Evolutionary conservation across 2,113 vertebrate species (phyloP).

Genomic region (Colius striatus): DNA sequence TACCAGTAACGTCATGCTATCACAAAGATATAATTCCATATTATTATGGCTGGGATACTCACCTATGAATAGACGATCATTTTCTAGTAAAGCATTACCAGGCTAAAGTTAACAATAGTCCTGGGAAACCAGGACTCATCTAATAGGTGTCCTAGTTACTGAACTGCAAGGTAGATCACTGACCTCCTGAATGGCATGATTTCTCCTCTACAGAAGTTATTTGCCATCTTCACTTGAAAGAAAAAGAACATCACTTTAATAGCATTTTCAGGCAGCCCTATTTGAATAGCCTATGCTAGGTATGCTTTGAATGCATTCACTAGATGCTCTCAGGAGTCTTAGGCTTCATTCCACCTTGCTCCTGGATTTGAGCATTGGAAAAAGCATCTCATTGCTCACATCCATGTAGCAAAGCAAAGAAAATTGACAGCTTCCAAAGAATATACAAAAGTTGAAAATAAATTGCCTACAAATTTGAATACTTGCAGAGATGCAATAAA

Average conservation of each 20-base stretch:
- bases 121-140: neutral
- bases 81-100: neutral
- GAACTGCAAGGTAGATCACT: neutral
- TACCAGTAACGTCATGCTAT: neutral
- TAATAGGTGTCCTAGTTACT: neutral
- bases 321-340: neutral
- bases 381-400: neutral
- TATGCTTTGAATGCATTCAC: neutral
- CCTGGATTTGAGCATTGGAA: neutral
- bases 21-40: neutral
- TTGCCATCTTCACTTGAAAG: neutral
- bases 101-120: neutral
- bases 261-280: neutral
- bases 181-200: neutral
- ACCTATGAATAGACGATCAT: accelerated
- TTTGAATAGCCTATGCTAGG: neutral
- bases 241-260: neutral
- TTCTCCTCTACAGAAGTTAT: neutral
- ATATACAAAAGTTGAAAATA: neutral
- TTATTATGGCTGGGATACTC: neutral
- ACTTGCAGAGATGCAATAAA: neutral
- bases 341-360: neutral
- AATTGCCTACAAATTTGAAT: neutral
- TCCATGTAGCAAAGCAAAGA: neutral
- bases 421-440: neutral